Base-by-base conservation (phyloP, 37 sponge, comb jelly and placozoan genomes). In the Hormiphora californensis region DNA sequence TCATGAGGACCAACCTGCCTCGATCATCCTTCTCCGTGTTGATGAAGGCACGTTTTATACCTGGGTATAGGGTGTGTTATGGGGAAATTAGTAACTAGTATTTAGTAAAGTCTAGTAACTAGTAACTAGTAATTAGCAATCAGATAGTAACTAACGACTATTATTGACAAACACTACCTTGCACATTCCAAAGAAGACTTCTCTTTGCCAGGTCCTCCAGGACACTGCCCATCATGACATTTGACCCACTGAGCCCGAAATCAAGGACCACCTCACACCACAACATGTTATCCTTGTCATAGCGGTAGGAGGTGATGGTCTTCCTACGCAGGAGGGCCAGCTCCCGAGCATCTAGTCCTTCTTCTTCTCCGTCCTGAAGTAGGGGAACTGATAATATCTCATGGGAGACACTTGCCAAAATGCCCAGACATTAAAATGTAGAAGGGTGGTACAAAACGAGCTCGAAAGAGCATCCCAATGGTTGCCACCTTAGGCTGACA, bases 181-280 rank as follows among this genome's bases (percentile, higher is more conserved):
- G 68, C 31, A 65, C 68, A 35, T 65, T 65, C 68, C 68, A 65
- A 65, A 65, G 21, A 4, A 65, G 35, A 65, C 35, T 25, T 35
- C 21, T 65, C 68, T 65, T 65, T 7, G 68, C 68, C 68, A 65
- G 36, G 68, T 65, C 68, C 25, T 65, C 68, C 68, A 65, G 38
- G 11, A 65, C 36, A 65, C 38, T 65, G 34, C 68, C 34, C 68
- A 65, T 36, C 68, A 65, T 25, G 36, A 65, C 34, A 19, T 65
- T 65, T 21, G 68, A 35, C 39, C 68, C 68, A 35, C 38, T 65
- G 21, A 65, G 68, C 1, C 38, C 27, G 68, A 65, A 65, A 19
- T 89, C 87, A 34, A 95, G 40, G 22, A 87, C 69, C 25, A 92
- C 73, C 54, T 91, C 55, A 86, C 93, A 92, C 93, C 92, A 95